Evolutionary conservation across 1,140 invertebrate species (phyloP).

Genomic region (Bombus breviceps): DNA sequence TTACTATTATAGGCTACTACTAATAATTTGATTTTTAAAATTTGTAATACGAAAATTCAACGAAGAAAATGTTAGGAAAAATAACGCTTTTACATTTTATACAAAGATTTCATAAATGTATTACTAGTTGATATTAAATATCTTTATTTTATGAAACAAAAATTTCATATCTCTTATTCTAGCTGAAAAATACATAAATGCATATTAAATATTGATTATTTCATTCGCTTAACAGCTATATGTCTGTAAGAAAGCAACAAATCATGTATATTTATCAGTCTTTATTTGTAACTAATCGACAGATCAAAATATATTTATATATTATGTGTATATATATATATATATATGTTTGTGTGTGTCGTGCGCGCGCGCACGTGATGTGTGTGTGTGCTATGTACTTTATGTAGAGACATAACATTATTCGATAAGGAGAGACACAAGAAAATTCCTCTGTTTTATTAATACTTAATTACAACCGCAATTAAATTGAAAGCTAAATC

Average conservation of each 20-base stretch:
- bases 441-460: constrained; percentile 34
- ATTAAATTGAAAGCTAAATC: constrained; percentile 60
- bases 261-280: constrained; percentile 68
- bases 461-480: constrained; percentile 50
- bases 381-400: constrained; percentile 29
- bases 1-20: not conserved
- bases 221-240: not conserved
- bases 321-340: constrained; percentile 33
- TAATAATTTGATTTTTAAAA: not conserved
- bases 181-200: not conserved
- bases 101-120: not conserved
- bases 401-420: constrained; percentile 57
- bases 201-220: not conserved
- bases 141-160: not conserved
- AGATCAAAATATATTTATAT: constrained; percentile 75
- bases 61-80: not conserved
- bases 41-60: not conserved
- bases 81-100: not conserved
- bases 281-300: constrained; percentile 74
- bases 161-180: not conserved
- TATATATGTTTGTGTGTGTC: constrained; percentile 43
- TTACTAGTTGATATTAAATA: not conserved
- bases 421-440: constrained; percentile 46
- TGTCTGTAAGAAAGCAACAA: not conserved
- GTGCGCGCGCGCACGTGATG: constrained; percentile 21